A percentile compares a stretch with the other conserved stretches of the same genome.
Conservation (phyloP, 2,797 vertebrate species). For the Bucorvus abyssinicus region DNA sequence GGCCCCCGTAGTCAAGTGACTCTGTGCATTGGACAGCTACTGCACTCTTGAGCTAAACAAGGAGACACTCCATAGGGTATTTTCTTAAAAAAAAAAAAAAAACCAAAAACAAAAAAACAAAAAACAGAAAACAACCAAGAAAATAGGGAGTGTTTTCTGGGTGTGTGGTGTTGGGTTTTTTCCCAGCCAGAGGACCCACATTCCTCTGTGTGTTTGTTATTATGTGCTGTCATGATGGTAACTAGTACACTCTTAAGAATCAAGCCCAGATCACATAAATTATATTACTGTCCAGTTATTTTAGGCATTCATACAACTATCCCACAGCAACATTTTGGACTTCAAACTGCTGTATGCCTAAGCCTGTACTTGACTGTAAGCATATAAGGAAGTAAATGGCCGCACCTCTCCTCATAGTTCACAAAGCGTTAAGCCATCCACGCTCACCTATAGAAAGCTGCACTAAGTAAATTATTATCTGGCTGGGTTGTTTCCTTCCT, state of each 20-base stretch:
- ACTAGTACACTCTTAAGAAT: background rate
- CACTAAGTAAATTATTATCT: background rate
- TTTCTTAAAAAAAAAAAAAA: background rate
- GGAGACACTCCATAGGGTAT: background rate
- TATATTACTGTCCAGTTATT: background rate
- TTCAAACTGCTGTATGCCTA: background rate
- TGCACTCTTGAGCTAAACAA: background rate
- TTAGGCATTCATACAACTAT: background rate
- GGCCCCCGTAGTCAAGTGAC: no score
- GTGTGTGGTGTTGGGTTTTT: background rate
- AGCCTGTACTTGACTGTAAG: background rate
- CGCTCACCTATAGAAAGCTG: rapidly evolving
- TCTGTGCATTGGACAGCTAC: background rate
- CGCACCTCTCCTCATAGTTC: background rate
- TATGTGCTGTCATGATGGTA: background rate
- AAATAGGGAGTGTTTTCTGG: background rate
- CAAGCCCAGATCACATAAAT: background rate
- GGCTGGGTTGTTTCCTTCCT: background rate
- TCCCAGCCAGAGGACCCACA: background rate
- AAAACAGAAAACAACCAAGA: background rate
- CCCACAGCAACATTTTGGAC: background rate
- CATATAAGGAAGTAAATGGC: background rate
- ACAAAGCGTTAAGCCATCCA: background rate
- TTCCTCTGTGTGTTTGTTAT: background rate
- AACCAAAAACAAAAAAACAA: background rate